Evolutionary conservation across 2,797 vertebrate species (phyloP), one percentile per base, ranked within the genome.

Genomic region (Lates japonicus): DNA sequence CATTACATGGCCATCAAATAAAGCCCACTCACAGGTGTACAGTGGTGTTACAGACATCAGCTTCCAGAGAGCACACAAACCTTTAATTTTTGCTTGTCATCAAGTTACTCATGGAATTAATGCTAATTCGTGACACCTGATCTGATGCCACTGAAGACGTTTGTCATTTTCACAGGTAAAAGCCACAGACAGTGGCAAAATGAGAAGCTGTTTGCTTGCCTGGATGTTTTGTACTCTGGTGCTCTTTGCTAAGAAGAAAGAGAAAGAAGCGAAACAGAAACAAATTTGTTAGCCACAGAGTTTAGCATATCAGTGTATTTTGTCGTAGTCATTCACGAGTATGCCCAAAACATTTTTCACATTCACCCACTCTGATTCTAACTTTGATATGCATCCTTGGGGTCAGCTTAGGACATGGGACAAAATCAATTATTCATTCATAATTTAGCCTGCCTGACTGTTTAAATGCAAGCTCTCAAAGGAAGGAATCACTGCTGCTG

Each of bases 401-500:
- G 7, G 12, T 49, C 59, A 41, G 52, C n/a, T 31, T 29, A 12
- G 3, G 20, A 22, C 39, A 2, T n/a, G n/a, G n/a, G n/a, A 29
- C 25, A 29, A 29, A 29, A 29, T 17, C 14, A 51, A 7, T 63
- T 11, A 20, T 17, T 61, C 14, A 22, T 49, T 51, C 20, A 22
- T 10, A 37, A 11, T 49, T 13, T 22, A 39, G 29, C 4, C 25
- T 49, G n/a, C 7, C 14, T n/a, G 52, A 16, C 14, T 2, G 42
- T 5, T 16, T 7, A 10, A 35, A 46, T 31, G 5, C 16, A 54
- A 19, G n/a, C 46, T 37, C 51, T 41, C 1, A 1, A 55, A 70
- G 73, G 41, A 20, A 17, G 31, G 70, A 89, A 71, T 81, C 69
- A 54, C 44, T 76, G 73, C 62, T 62, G 70, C 65, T 19, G 65